These are phyloP conservation scores for Epirrhoe alternata DNA, from an alignment of 2,888 invertebrate genomes.

Conservation along the genomic window DNA sequence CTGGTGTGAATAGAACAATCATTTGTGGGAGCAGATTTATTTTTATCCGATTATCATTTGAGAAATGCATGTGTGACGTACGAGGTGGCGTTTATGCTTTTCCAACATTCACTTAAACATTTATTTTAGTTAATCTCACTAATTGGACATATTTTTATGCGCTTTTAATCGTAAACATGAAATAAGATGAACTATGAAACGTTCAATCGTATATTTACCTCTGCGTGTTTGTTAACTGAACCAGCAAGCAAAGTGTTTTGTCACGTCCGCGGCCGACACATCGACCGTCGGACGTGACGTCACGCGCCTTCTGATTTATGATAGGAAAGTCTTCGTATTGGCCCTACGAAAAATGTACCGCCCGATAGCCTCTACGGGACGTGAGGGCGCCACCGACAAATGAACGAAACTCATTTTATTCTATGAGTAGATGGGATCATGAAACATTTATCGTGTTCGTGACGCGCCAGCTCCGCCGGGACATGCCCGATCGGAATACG, in stretches of 20 bases:
- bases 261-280: constrained; percentile 71
- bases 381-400: constrained; percentile 63
- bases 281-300: constrained; percentile 70
- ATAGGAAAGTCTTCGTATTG: constrained; percentile 65
- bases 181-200: not conserved
- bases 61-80: constrained; percentile 46
- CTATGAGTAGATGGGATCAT: constrained; percentile 61
- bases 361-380: constrained; percentile 71
- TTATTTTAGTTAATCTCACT: not conserved
- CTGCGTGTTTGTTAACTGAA: constrained; percentile 39
- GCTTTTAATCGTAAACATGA: not conserved
- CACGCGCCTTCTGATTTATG: constrained; percentile 78
- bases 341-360: constrained; percentile 67
- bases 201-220: constrained; percentile 15
- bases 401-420: constrained; percentile 71
- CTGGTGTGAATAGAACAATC: constrained; percentile 80
- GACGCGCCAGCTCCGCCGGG: constrained; percentile 36
- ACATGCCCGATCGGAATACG: constrained; percentile 30
- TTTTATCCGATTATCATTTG: constrained; percentile 63
- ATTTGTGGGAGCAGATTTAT: constrained; percentile 67
- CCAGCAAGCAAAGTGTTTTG: constrained; percentile 60
- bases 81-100: constrained; percentile 2
- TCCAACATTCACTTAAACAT: not conserved
- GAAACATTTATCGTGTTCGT: constrained; percentile 57
- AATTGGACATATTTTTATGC: not conserved